Evolutionary conservation across 2,113 vertebrate genomes (phyloP).

Genomic region (Hyperopisus bebe): DNA sequence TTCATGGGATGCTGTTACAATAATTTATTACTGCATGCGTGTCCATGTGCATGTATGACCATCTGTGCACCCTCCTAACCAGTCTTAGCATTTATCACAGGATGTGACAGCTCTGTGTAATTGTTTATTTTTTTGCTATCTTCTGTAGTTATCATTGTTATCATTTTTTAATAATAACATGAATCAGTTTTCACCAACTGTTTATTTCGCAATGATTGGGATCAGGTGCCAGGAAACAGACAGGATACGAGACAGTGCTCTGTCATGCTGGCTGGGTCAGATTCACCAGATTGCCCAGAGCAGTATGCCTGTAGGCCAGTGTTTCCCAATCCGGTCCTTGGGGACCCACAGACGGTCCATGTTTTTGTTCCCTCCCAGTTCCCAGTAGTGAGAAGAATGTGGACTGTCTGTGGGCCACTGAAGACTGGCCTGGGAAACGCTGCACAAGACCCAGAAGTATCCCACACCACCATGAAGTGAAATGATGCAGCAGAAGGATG

Average conservation of each 20-base stretch:
- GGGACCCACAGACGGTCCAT: neutral
- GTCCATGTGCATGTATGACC: neutral
- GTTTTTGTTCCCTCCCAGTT: neutral
- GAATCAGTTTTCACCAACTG: neutral
- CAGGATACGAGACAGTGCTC: neutral
- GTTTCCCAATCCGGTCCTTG: neutral
- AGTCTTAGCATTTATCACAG: neutral
- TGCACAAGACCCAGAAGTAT: neutral
- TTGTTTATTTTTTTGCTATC: neutral
- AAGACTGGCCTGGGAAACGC: neutral
- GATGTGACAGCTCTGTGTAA: neutral
- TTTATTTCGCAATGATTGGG: neutral
- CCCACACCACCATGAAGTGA: neutral
- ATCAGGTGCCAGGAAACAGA: neutral
- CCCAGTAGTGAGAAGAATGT: neutral
- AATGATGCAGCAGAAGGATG: neutral
- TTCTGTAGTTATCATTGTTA: neutral
- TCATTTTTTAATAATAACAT: neutral
- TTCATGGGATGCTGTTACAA: neutral
- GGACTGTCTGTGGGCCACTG: neutral
- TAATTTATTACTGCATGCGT: neutral
- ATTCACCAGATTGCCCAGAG: neutral
- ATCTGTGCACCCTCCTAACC: neutral
- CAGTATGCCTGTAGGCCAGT: neutral
- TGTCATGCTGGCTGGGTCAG: neutral